A percentile compares a stretch with the other conserved stretches of the same genome.
These are phyloP conservation scores for Steatornis caripensis DNA, from an alignment of 2,113 vertebrate genomes.

Conservation along the genomic window DNA sequence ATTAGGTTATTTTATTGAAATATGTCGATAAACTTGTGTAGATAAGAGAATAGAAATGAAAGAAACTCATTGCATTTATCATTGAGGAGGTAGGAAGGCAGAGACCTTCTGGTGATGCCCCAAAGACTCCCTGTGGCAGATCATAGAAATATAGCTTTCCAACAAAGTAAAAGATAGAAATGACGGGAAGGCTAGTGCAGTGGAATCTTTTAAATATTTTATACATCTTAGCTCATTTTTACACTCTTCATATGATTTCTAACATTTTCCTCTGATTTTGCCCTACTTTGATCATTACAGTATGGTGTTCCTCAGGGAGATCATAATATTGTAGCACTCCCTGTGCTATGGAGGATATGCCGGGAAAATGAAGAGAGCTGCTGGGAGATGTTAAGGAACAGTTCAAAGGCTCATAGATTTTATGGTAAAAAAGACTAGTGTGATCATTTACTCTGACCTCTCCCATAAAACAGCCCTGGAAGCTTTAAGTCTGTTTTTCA, in stretches of 20 bases:
- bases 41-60: not conserved
- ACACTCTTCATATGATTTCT: not conserved
- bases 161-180: not conserved
- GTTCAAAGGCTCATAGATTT: not conserved
- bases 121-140: not conserved
- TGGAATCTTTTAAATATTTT: not conserved
- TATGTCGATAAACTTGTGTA: not conserved
- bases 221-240: not conserved
- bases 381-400: not conserved
- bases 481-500: not conserved
- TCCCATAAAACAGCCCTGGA: not conserved
- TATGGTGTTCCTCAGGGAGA: not conserved
- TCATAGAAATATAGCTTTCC: not conserved
- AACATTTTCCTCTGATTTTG: not conserved
- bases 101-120: not conserved
- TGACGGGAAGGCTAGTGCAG: not conserved
- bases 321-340: not conserved
- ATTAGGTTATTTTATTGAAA: not conserved
- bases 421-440: not conserved
- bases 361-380: not conserved
- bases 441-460: not conserved
- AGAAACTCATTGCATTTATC: not conserved
- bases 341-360: not conserved
- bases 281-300: not conserved
- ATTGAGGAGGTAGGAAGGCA: not conserved